Evolutionary conservation across 2,113 vertebrate species (phyloP).

Genomic region (Ciconia boyciana): DNA sequence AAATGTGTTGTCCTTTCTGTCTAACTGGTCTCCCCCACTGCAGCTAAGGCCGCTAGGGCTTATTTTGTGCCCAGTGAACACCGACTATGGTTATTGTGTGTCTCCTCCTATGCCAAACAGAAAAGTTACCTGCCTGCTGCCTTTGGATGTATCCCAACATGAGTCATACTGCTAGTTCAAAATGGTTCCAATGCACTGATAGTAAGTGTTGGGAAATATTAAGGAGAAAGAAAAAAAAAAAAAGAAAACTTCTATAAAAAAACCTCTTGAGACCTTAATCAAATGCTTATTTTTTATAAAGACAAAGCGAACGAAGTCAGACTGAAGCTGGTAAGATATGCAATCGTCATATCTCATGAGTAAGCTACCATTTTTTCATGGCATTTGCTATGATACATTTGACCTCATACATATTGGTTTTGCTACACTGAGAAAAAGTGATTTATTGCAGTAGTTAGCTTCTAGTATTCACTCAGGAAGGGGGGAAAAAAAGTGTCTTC

Average conservation of each 20-base stretch:
- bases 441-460: conserved; percentile 42
- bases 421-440: conserved; percentile 20
- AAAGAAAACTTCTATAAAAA: neutral
- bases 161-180: neutral
- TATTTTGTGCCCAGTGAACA: neutral
- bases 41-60: neutral
- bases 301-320: neutral
- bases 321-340: neutral
- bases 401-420: neutral
- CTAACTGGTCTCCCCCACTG: neutral
- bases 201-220: neutral
- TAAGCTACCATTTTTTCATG: neutral
- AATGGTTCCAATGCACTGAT: neutral
- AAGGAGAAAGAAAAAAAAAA: neutral
- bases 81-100: neutral
- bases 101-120: neutral
- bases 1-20: neutral
- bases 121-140: neutral
- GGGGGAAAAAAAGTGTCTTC: neutral
- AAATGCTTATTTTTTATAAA: neutral
- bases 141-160: neutral
- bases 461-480: neutral
- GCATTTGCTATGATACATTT: conserved; percentile 10
- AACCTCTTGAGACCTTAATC: neutral
- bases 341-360: neutral